These are phyloP conservation scores for Callocephalon fimbriatum DNA, from an alignment of 2,113 vertebrate genomes.

Conservation along the genomic window DNA sequence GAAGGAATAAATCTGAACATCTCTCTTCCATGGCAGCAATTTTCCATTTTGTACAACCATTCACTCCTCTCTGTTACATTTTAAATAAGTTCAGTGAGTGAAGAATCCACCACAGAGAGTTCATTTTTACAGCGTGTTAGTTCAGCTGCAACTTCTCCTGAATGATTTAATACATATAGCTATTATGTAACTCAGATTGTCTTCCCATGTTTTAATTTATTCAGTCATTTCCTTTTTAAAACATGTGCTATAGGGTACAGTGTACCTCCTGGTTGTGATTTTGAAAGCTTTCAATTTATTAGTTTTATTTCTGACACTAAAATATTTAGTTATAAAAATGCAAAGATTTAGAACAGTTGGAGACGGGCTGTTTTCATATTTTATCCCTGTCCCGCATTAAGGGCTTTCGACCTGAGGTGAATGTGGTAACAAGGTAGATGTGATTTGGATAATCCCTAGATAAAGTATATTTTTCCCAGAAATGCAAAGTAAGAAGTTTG, in stretches of 20 bases:
- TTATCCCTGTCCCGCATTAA: not conserved
- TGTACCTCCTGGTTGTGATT: conserved; percentile 25
- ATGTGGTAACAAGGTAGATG: not conserved
- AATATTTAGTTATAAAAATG: conserved; percentile 29
- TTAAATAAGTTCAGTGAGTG: conserved; percentile 50
- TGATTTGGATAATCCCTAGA: conserved; percentile 13
- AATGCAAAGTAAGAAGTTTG: not conserved
- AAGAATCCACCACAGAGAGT: conserved; percentile 60
- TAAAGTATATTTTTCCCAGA: conserved; percentile 42
- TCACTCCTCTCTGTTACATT: conserved; percentile 48
- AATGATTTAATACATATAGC: conserved; percentile 63
- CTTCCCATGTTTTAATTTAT: conserved; percentile 67
- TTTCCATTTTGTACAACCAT: conserved; percentile 43
- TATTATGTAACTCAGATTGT: conserved; percentile 70
- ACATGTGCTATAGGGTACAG: conserved; percentile 8
- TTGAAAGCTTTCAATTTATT: conserved; percentile 45
- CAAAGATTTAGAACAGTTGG: conserved; percentile 24
- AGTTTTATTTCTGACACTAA: conserved; percentile 19
- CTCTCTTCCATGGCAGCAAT: conserved; percentile 44
- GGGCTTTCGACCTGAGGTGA: conserved; percentile 18
- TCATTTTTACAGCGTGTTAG: conserved; percentile 67
- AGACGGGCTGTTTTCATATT: not conserved
- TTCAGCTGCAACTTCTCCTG: conserved; percentile 70
- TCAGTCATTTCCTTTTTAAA: conserved; percentile 67
- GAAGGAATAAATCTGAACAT: conserved; percentile 22